These are phyloP conservation scores for Callimorpha dominula DNA, from an alignment of 2,888 invertebrate species.

Conservation along the genomic window DNA sequence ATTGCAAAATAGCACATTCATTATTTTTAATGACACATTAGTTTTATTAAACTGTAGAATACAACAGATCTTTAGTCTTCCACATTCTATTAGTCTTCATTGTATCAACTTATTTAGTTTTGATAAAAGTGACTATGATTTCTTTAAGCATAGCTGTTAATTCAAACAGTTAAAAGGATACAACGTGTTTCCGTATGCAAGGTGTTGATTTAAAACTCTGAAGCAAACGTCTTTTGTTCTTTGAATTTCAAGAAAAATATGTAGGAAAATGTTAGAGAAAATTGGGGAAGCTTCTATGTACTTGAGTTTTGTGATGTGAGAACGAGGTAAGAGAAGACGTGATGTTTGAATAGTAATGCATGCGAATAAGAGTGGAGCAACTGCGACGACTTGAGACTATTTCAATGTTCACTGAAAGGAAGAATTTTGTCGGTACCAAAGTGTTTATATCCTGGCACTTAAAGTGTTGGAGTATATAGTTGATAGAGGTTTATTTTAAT, in stretches of 20 bases:
- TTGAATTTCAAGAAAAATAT: conserved; percentile 44
- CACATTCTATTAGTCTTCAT: conserved; percentile 28
- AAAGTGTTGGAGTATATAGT: not conserved
- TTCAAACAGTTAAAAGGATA: conserved; percentile 37
- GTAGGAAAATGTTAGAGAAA: conserved; percentile 34
- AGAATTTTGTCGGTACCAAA: not conserved
- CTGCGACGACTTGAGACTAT: conserved; percentile 12
- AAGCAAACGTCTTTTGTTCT: conserved; percentile 47
- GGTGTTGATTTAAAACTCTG: conserved; percentile 44
- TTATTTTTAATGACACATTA: conserved; percentile 53
- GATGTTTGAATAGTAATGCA: conserved; percentile 52
- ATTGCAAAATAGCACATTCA: conserved; percentile 53
- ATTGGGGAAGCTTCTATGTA: conserved; percentile 39
- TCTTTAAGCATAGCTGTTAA: conserved; percentile 54
- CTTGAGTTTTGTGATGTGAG: conserved; percentile 45
- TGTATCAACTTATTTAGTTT: conserved; percentile 44
- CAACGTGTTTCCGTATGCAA: conserved; percentile 42
- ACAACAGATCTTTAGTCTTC: conserved; percentile 27
- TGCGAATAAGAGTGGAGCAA: conserved; percentile 21
- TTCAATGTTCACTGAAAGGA: conserved; percentile 13
- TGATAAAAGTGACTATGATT: conserved; percentile 41
- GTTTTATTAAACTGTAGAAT: conserved; percentile 56
- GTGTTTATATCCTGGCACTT: not conserved
- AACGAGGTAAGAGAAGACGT: conserved; percentile 27
- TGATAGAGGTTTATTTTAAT: not conserved